A percentile compares a stretch with the other conserved stretches of the same genome.
Evolutionary conservation across 2,113 vertebrate genomes (phyloP).

Genomic region (Genyomyrus donnyi): DNA sequence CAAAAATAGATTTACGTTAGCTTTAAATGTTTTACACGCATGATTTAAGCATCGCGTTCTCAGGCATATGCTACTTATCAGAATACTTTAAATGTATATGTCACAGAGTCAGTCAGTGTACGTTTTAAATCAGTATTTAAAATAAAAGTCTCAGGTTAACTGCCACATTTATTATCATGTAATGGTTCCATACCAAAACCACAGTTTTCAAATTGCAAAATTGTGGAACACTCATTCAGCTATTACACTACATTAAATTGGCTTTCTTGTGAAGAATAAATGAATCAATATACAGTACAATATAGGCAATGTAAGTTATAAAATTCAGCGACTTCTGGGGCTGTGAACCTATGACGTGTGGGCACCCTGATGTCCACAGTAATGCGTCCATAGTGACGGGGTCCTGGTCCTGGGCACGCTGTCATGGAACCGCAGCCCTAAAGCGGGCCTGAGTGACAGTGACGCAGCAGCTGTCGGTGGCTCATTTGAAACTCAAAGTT

Average conservation of each 20-base stretch:
- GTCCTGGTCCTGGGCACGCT: not conserved
- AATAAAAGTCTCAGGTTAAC: not conserved
- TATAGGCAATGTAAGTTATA: not conserved
- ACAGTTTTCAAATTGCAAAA: not conserved
- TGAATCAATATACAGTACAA: not conserved
- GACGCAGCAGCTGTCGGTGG: slow-evolving; percentile 41
- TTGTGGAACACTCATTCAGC: not conserved
- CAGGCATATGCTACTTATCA: not conserved
- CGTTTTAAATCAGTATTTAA: not conserved
- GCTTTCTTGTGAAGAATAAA: not conserved
- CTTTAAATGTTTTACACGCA: not conserved
- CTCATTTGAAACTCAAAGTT: slow-evolving; percentile 56
- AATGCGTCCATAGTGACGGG: not conserved
- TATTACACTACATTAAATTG: not conserved
- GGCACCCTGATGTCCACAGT: not conserved
- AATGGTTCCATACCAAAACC: not conserved
- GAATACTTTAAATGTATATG: not conserved
- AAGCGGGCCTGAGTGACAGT: slow-evolving; percentile 32
- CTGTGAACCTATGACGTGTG: not conserved
- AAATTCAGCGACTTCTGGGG: not conserved
- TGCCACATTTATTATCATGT: not conserved
- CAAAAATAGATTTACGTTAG: not conserved
- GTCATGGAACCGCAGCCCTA: not conserved
- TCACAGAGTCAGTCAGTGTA: not conserved
- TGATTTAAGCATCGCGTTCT: not conserved